Evolutionary conservation across 2,797 vertebrate species (phyloP).

Genomic region (Loris lydekkerianus): DNA sequence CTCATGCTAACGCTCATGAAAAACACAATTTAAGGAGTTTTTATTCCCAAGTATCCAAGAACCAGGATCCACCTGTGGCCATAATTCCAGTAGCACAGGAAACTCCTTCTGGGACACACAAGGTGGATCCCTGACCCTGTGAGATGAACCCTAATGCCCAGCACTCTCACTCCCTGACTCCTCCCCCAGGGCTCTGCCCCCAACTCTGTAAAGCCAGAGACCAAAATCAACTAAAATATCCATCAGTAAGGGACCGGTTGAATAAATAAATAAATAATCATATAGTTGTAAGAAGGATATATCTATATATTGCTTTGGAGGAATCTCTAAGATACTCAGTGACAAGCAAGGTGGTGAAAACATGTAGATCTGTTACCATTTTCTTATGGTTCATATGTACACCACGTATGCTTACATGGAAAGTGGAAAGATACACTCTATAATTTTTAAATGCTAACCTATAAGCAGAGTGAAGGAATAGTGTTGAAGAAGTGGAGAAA

Average conservation of each 20-base stretch:
- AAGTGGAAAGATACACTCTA: neutral
- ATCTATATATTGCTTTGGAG: neutral
- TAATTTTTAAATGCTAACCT: neutral
- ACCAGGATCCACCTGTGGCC: neutral
- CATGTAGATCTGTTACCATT: neutral
- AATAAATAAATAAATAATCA: neutral
- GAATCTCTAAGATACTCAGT: neutral
- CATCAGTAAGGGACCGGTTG: neutral
- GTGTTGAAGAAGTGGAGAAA: neutral
- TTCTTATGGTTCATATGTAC: neutral
- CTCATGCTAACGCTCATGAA: neutral
- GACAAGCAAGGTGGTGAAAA: neutral
- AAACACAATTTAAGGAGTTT: conserved; percentile 35
- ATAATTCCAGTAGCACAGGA: neutral
- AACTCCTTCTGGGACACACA: neutral
- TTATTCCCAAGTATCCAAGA: conserved; percentile 6
- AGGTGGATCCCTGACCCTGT: neutral
- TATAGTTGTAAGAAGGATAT: neutral
- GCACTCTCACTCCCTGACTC: neutral
- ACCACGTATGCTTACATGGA: neutral
- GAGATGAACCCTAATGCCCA: neutral
- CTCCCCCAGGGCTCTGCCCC: neutral
- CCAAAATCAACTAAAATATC: neutral
- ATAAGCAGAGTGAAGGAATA: neutral
- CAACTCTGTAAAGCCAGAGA: neutral